Conservation (phyloP, 2,888 invertebrate genomes). For the Sicus ferrugineus region DNA sequence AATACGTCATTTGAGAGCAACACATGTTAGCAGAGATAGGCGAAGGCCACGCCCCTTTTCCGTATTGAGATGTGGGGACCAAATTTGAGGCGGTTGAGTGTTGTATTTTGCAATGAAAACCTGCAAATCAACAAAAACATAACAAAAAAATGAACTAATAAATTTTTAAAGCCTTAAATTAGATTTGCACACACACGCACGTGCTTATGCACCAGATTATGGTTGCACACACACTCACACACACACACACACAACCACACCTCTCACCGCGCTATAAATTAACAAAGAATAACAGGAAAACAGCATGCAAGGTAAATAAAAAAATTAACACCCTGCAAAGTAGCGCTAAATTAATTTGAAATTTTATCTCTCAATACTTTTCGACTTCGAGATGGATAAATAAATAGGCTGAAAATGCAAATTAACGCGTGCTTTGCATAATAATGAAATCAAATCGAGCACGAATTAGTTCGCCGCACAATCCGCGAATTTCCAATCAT, state of each 20-base stretch:
- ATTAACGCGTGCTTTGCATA: constrained; percentile 9
- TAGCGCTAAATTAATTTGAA: constrained; percentile 4
- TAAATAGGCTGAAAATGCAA: constrained; percentile 7
- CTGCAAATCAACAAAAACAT: no score
- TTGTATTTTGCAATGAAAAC: no score
- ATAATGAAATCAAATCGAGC: constrained; percentile 1
- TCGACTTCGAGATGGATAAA: not conserved
- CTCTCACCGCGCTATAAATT: not conserved
- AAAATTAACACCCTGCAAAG: not conserved
- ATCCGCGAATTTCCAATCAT: no score
- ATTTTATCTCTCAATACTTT: constrained; percentile 10
- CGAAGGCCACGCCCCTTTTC: no score
- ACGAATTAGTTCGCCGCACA: not conserved
- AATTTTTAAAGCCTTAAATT: not conserved
- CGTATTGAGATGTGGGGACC: no score
- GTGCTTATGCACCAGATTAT: no score
- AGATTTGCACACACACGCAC: not conserved
- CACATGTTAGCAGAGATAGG: no score
- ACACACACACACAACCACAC: not conserved
- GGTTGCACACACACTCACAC: not conserved
- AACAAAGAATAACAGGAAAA: not conserved
- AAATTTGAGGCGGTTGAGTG: no score
- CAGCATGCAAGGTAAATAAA: not conserved
- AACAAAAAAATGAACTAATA: constrained; percentile 12
- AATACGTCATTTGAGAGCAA: no score